phyloP scores from a whole-genome alignment of 2,888 invertebrate genomes.

The Oscheius sp. region DNA sequence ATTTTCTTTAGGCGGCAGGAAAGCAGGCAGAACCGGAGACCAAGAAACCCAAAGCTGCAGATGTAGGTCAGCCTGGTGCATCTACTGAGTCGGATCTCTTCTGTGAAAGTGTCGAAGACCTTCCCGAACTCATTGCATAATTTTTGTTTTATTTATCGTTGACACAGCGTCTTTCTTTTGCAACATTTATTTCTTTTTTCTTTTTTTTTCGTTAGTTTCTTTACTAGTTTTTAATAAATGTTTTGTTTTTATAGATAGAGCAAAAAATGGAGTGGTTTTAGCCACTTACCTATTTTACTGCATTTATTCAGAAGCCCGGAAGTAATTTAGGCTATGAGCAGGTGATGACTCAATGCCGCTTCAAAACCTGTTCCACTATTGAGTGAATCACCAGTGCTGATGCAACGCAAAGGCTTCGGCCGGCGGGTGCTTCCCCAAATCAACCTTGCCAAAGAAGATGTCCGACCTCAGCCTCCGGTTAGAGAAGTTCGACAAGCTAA shows the following conservation, averaged over 20 bases:
- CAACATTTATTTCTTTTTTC: conserved; percentile 9
- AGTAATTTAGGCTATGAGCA: too few species aligned
- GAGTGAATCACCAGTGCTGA: conserved; percentile 26
- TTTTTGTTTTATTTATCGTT: conserved; percentile 8
- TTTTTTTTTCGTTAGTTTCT: conserved; percentile 9
- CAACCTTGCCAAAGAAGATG: not conserved
- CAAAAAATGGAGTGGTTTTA: not conserved
- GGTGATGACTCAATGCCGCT: not conserved
- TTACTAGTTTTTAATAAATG: conserved; percentile 4
- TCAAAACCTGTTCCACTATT: conserved; percentile 22
- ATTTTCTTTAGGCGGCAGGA: not conserved
- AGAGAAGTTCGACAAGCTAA: not conserved
- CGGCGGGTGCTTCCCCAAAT: conserved; percentile 1
- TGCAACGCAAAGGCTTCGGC: conserved; percentile 5
- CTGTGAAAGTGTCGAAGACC: conserved; percentile 26
- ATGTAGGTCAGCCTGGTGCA: not conserved
- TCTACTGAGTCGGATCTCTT: conserved; percentile 13
- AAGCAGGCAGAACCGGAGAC: not conserved
- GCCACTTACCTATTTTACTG: not conserved
- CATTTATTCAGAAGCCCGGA: not conserved
- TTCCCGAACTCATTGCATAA: conserved; percentile 29
- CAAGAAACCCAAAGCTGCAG: not conserved
- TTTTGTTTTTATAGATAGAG: not conserved
- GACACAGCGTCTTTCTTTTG: not conserved
- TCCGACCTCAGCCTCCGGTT: not conserved